phyloP scores from a whole-genome alignment of 2,888 invertebrate genomes.

The Masnerella sp. region DNA sequence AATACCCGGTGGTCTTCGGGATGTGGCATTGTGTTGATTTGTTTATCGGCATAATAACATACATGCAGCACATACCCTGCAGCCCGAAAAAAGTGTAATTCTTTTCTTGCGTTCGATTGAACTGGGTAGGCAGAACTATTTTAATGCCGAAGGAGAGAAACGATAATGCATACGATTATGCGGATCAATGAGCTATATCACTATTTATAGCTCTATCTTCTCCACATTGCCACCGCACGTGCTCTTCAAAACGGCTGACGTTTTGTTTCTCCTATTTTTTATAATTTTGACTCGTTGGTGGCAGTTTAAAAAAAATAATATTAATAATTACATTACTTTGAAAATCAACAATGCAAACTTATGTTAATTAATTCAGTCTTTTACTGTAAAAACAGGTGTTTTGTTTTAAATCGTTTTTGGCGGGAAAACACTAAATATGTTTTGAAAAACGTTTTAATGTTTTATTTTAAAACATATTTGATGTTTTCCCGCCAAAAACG shows the following conservation, averaged over 20 bases:
- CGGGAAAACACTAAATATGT: too few species aligned
- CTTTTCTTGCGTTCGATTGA: conserved; percentile 49
- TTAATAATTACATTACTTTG: too few species aligned
- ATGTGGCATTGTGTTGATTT: conserved; percentile 45
- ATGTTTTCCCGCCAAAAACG: too few species aligned
- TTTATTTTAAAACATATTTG: too few species aligned
- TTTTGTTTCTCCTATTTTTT: too few species aligned
- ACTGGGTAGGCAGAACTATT: conserved; percentile 49
- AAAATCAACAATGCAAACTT: too few species aligned
- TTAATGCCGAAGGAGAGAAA: conserved; percentile 66
- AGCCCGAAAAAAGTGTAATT: conserved; percentile 73
- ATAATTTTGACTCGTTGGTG: too few species aligned
- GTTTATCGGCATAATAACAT: conserved; percentile 71
- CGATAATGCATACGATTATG: conserved; percentile 76
- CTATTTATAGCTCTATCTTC: conserved; percentile 76
- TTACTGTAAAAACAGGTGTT: too few species aligned
- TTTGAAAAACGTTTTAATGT: too few species aligned
- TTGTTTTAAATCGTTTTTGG: too few species aligned
- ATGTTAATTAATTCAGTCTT: too few species aligned
- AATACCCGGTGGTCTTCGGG: conserved; percentile 42
- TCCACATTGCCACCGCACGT: conserved; percentile 63
- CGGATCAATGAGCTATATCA: conserved; percentile 75
- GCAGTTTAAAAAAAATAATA: too few species aligned
- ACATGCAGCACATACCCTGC: conserved; percentile 70
- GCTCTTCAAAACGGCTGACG: conserved; percentile 25